phyloP scores from a whole-genome alignment of 2,113 vertebrate genomes.

The Microtus pennsylvanicus region DNA sequence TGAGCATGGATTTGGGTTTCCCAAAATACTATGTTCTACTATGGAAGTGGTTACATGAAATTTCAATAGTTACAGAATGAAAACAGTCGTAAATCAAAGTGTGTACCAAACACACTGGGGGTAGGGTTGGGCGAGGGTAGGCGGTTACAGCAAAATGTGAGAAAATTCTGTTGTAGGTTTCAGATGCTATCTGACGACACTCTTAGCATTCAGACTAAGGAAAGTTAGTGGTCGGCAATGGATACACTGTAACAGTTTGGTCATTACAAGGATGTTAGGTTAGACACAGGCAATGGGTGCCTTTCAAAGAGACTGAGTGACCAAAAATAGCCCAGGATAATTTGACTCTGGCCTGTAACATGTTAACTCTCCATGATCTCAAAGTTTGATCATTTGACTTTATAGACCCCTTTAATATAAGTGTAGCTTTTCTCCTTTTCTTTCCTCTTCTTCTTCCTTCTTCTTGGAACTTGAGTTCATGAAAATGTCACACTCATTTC shows the following conservation, averaged over 20 bases:
- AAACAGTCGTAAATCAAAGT: background rate
- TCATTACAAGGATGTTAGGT: background rate
- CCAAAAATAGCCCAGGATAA: background rate
- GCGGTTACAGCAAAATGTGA: background rate
- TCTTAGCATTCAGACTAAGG: background rate
- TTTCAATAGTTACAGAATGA: background rate
- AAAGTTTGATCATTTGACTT: background rate
- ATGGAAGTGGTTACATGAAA: no score
- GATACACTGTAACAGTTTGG: background rate
- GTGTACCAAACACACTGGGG: background rate
- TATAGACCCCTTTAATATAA: background rate
- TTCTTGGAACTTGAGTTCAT: background rate
- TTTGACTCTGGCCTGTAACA: background rate
- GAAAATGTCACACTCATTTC: constrained; percentile 17
- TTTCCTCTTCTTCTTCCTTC: background rate
- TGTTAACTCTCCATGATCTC: background rate
- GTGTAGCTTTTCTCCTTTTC: no score
- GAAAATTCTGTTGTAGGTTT: background rate
- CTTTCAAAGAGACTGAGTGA: background rate
- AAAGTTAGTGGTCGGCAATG: no score
- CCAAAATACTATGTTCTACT: background rate
- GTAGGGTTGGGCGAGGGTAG: background rate
- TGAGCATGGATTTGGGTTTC: background rate
- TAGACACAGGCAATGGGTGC: background rate
- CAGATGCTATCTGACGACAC: background rate